Evolutionary conservation across 2,797 vertebrate species (phyloP).

Genomic region (Sphenopsis melanotis): DNA sequence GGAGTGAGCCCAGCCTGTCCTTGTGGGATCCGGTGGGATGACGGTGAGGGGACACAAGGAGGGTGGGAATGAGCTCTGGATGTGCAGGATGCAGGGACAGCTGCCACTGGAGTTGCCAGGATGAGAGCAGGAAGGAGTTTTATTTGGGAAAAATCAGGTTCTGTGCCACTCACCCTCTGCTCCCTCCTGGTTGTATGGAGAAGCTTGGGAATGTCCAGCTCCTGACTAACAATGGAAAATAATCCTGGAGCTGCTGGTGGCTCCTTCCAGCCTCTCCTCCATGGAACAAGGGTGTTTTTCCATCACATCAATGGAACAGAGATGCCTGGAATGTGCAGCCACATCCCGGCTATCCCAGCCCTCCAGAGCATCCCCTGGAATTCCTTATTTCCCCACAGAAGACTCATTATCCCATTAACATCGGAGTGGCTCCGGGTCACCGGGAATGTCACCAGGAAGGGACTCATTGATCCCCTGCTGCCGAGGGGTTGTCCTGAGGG

Average conservation of each 20-base stretch:
- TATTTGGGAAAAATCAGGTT: neutral
- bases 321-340: neutral
- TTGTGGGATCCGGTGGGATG: rapidly evolving
- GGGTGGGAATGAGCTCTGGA: neutral
- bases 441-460: neutral
- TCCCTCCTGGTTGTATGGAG: neutral
- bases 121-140: neutral
- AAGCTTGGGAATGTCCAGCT: neutral
- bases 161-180: neutral
- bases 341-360: neutral
- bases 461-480: neutral
- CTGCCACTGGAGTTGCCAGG: neutral
- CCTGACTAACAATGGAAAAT: neutral
- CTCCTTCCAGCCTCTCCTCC: neutral
- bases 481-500: neutral
- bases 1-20: neutral
- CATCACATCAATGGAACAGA: neutral
- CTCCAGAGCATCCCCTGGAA: neutral
- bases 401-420: neutral
- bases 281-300: neutral
- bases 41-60: rapidly evolving
- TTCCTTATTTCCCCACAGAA: neutral
- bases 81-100: rapidly evolving
- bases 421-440: neutral
- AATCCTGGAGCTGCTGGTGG: rapidly evolving